phyloP scores from a whole-genome alignment of 2,113 vertebrate genomes.

The Grus americana region DNA sequence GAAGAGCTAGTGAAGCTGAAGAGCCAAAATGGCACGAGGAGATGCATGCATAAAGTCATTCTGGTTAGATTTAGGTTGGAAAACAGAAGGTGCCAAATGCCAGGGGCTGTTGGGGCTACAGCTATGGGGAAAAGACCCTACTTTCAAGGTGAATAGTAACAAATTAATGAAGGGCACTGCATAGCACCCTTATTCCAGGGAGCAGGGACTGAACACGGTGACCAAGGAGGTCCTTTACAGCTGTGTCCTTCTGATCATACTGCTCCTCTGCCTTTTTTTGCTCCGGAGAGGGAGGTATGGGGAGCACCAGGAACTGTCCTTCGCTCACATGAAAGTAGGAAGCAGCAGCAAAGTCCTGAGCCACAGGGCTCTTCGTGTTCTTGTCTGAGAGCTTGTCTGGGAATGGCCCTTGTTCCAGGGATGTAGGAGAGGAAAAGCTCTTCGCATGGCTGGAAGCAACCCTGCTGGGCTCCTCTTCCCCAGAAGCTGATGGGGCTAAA shows the following conservation, averaged over 20 bases:
- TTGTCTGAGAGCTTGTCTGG: not conserved
- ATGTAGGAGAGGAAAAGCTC: not conserved
- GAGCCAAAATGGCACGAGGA: not conserved
- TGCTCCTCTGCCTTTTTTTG: not conserved
- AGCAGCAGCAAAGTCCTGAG: not conserved
- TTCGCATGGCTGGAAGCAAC: not conserved
- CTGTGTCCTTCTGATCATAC: accelerated
- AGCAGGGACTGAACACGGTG: not conserved
- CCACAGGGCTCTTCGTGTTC: not conserved
- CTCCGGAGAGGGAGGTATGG: not conserved
- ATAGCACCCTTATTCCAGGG: too few species aligned
- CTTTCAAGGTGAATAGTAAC: not conserved
- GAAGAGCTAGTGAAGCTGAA: too few species aligned
- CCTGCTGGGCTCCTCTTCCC: not conserved
- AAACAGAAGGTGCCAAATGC: not conserved
- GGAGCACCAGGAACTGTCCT: not conserved
- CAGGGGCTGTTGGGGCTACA: not conserved
- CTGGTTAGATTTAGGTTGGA: not conserved
- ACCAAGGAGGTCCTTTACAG: not conserved
- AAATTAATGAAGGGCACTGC: not conserved
- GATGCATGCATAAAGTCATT: accelerated
- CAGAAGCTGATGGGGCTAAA: not conserved
- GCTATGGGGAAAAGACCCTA: not conserved
- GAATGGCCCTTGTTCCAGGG: not conserved
- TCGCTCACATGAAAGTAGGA: not conserved